Conservation (phyloP, 2,113 vertebrate species). For the Dinomys branickii region DNA sequence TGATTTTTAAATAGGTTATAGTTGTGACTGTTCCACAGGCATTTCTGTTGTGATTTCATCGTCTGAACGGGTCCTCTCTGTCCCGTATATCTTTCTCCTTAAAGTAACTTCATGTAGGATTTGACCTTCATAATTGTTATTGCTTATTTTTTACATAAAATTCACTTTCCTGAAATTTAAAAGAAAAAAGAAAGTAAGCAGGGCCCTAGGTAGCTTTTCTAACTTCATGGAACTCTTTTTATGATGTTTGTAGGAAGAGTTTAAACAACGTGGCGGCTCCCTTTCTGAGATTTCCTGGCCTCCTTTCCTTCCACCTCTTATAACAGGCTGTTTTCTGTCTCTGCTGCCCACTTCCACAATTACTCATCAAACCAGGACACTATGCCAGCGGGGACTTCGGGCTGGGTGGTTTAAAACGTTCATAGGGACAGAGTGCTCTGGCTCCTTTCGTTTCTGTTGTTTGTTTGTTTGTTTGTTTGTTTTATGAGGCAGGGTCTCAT, state of each 20-base stretch:
- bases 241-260: background rate
- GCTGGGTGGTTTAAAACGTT: background rate
- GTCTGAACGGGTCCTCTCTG: background rate
- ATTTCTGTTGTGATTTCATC: background rate
- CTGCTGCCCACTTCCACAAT: background rate
- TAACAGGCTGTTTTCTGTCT: background rate
- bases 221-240: background rate
- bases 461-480: background rate
- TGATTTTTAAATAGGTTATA: background rate
- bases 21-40: background rate
- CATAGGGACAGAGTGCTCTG: background rate
- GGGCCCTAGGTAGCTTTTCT: background rate
- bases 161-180: background rate
- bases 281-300: background rate
- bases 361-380: background rate
- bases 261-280: background rate
- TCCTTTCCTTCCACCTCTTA: background rate
- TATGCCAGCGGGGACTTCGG: background rate
- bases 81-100: background rate
- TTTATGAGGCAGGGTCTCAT: background rate
- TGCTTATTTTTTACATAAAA: slow-evolving; percentile 26
- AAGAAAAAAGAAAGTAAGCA: background rate
- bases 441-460: background rate
- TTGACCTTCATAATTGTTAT: background rate
- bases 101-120: background rate